Evolutionary conservation across 2,888 invertebrate species (phyloP).

Genomic region (Nycteola revayana): DNA sequence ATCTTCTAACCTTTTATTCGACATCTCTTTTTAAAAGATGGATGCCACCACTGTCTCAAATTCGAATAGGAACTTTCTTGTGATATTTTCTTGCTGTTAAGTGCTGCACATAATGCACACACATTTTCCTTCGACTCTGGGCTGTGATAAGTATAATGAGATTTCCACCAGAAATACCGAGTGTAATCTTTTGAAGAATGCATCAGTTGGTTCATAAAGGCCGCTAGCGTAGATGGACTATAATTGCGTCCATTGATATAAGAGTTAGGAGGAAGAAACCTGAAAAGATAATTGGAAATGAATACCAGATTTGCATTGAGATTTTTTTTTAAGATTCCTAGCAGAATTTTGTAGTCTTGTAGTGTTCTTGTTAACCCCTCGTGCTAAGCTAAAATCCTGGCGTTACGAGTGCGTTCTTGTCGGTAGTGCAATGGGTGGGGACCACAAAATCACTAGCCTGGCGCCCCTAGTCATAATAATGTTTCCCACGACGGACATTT

Average conservation of each 20-base stretch:
- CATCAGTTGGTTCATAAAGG: constrained; percentile 44
- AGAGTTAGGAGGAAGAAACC: constrained; percentile 66
- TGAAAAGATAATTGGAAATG: constrained; percentile 28
- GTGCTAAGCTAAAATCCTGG: too few species aligned
- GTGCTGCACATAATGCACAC: constrained; percentile 53
- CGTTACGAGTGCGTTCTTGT: too few species aligned
- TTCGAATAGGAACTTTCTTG: too few species aligned
- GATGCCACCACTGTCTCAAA: constrained; percentile 50
- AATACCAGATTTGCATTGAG: too few species aligned
- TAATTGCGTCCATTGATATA: constrained; percentile 51
- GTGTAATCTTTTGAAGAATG: constrained; percentile 42
- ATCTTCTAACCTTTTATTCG: too few species aligned
- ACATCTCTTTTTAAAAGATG: constrained; percentile 34
- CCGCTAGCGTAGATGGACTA: constrained; percentile 40
- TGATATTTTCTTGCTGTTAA: constrained; percentile 49
- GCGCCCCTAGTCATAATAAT: too few species aligned
- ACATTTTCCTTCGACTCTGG: constrained; percentile 43
- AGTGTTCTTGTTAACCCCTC: too few species aligned
- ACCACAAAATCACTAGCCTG: too few species aligned
- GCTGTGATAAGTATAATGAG: constrained; percentile 43
- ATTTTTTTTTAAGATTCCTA: too few species aligned
- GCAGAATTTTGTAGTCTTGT: too few species aligned
- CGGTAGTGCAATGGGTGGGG: too few species aligned
- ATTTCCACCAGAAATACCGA: constrained; percentile 55
- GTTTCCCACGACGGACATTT: too few species aligned